Evolutionary conservation across 2,888 invertebrate genomes (phyloP), one percentile per base, ranked within the genome.

Genomic region (Philaethria dido): DNA sequence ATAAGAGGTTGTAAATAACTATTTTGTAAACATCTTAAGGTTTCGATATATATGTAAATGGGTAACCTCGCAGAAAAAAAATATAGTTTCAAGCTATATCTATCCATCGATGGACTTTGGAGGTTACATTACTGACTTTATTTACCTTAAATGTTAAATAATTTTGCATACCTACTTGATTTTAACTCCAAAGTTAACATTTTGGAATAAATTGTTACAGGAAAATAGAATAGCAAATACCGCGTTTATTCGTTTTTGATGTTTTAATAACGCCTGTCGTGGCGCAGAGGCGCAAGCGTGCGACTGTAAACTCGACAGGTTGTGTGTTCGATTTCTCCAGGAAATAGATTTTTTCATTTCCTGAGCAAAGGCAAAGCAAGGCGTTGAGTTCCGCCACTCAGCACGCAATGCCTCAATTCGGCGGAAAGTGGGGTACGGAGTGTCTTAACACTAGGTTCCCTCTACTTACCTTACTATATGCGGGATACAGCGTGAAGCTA

Each of bases 21-120:
- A 55, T 55, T 42, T 39, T 13, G 39, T 39, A 9, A 52, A 52
- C 52, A 52, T 52, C 29, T 29, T 29, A 33, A 33, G 52, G 16
- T 55, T 42, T 42, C 16, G 39, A 57, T 57, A 16, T n/a, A 42
- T 57, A 57, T 57, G 57, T 57, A 57, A 57, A 57, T 57, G 42
- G 9, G 14, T 55, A 42, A 42, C 60, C 45, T 60, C 14, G 29
- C 11, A 16, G n/a, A n/a, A 11, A 45, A 60, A 45, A 60, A 44
- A 29, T 18, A 60, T 60, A 29, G 14, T 13, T 18, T 29, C 44
- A 47, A 47, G 29, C n/a, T n/a, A n/a, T n/a, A 60, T 60, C 33
- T 45, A 29, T 60, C 33, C 60, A 47, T 47, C 16, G 44, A 45
- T 60, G 45, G 60, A 29, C 45, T 45, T 47, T 47, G 60, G 60